Evolutionary conservation across 1,140 invertebrate genomes (phyloP), one percentile per base, ranked within the genome.

Genomic region (Cardiocondyla obscurior): DNA sequence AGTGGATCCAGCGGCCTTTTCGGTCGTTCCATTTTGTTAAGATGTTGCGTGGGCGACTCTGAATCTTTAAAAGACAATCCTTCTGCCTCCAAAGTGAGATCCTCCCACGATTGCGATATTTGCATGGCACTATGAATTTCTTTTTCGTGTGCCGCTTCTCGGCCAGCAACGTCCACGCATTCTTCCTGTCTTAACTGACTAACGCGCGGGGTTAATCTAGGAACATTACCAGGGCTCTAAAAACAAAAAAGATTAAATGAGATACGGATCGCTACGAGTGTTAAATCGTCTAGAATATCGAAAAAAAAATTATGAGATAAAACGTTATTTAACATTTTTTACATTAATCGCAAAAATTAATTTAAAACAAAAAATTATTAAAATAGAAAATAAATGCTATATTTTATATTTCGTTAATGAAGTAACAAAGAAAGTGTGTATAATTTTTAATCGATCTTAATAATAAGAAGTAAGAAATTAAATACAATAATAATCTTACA

Each of bases 101-200:
- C 97, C 93, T 98, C 97, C 95, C 97, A 98, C 19, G 97, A 98
- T 91, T 97, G 97, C 1, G 97, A 98, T 93, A 98, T 98, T 92
- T 97, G 97, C 95, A 98, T 97, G 83, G 97, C 96, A 90, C 96
- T 96, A 90, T 98, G 97, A 67, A 98, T 95, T 94, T 98, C 97
- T 58, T 96, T 95, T 94, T 99, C 98, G 93, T 98, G 97, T n/a
- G 97, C 97, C 53, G 97, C 96, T 94, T 98, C 98, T 64, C 97
- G 94, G 88, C 97, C 97, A 88, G 95, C 95, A 3, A 97, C 95
- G 91, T 98, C 97, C 30, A 97, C 96, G 90, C 97, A 97, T 94
- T 98, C 98, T 94, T 98, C 98, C 85, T 97, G 96, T 69, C 97
- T 95, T 51, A 99, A 94, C 94, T 98, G 97, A 92, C 96, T 97